Base-by-base conservation (phyloP, 2,797 vertebrate genomes). In the Gastrophryne carolinensis region DNA sequence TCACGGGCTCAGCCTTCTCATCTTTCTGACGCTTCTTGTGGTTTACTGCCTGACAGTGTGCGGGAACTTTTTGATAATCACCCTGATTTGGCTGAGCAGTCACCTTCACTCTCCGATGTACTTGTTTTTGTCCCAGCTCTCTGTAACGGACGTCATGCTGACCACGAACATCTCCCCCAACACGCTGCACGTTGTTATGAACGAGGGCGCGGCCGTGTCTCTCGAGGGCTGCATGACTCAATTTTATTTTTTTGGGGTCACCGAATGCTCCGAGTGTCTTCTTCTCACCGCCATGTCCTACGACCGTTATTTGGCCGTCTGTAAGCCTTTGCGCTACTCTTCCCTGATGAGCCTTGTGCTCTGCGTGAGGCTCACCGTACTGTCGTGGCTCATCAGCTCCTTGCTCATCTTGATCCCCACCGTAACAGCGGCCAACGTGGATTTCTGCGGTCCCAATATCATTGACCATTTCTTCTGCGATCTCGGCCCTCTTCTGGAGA, bases 211-310 rank as follows among this genome's bases (percentile, higher is more conserved):
- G 5, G n/a, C 24, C 3, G 57, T 69, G 11, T 27, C 66, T 21
- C 10, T 57, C 17, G 4, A 10, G 5, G 44, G 44, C 2, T 66
- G 63, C 11, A 50, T 66, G 0, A 23, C 39, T 11, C 63, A 66
- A 12, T 26, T 61, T 12, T 72, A 63, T 60, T 39, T 63, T 11
- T 52, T 62, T 53, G 58, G 19, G 12, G 21, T 12, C n/a, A 26
- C 37, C 13, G 47, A 49, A 8, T 19, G 12, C 19, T 35, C 6
- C 3, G 71, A 73, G 19, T 73, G 72, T 34, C 32, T 65, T 23
- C 61, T 73, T 24, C 72, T 73, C 4, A 65, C 72, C 12, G 37
- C 57, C 37, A 73, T 73, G 72, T 73, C 72, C 11, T 73, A 73
- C 47, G 71, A 62, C 26, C 29, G 57, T 9, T 58, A 29, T 23